Evolutionary conservation across 64 coral and sea anemone species (phyloP).

Genomic region (Porites lutea): DNA sequence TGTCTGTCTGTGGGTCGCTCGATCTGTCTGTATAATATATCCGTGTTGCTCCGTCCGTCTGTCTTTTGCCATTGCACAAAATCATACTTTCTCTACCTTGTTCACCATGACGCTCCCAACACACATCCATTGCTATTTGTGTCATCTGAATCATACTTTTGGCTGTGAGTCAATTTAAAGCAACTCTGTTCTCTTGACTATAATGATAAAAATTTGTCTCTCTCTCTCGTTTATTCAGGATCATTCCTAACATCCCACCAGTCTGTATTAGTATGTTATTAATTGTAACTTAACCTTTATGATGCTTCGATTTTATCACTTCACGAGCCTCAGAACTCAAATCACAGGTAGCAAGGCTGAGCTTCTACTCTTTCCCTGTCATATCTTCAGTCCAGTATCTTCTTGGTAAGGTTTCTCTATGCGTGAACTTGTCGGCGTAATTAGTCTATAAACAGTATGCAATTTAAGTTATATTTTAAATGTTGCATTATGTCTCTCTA

Average conservation of each 20-base stretch:
- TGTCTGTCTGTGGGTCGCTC: not conserved
- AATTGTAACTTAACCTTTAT: not conserved
- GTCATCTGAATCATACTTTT: no score
- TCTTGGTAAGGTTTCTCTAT: slow-evolving; percentile 30
- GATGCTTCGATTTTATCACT: slow-evolving; percentile 23
- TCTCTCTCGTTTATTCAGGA: not conserved
- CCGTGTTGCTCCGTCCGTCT: not conserved
- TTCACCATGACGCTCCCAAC: not conserved
- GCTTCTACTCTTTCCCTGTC: slow-evolving; percentile 20
- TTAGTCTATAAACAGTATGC: no score
- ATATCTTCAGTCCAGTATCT: slow-evolving; percentile 1
- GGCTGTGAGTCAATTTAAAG: not conserved
- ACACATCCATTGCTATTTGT: no score
- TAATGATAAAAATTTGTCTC: no score
- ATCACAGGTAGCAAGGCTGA: slow-evolving; percentile 8
- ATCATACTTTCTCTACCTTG: not conserved
- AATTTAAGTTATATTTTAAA: no score
- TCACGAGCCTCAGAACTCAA: slow-evolving; percentile 8
- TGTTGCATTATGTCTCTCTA: no score
- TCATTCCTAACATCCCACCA: not conserved
- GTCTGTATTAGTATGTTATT: not conserved
- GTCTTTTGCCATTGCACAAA: not conserved
- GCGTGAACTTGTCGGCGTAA: not conserved
- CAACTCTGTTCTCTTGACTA: not conserved
- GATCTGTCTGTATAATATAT: not conserved